A percentile compares a stretch with the other conserved stretches of the same genome.
phyloP scores from a whole-genome alignment of 2,113 vertebrate genomes.

The Dendropsophus ebraccatus region DNA sequence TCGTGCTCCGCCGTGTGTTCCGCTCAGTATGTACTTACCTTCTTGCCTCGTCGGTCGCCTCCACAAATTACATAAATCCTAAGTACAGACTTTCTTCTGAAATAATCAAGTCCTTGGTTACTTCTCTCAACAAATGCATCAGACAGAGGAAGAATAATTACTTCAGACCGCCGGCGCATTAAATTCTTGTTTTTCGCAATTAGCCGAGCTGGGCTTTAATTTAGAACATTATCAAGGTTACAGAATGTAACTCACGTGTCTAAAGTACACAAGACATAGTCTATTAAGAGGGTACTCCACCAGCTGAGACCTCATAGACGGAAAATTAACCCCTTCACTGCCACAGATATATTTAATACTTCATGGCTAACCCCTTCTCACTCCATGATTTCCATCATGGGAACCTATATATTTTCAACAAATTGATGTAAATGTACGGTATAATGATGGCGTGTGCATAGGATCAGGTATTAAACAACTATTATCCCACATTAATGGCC shows the following conservation, averaged over 20 bases:
- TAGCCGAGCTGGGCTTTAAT: background rate
- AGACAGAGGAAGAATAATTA: constrained; percentile 1
- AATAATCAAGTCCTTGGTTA: constrained; percentile 20
- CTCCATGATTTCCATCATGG: too few species aligned
- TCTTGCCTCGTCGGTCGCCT: background rate
- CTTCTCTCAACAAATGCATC: background rate
- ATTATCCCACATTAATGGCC: too few species aligned
- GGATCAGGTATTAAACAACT: too few species aligned
- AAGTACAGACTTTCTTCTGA: constrained; percentile 4
- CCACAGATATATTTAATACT: too few species aligned
- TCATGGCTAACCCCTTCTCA: too few species aligned
- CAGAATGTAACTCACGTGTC: background rate
- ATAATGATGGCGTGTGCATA: too few species aligned
- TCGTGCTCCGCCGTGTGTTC: background rate
- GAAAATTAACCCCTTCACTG: too few species aligned
- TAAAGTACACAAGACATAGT: background rate
- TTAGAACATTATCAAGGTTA: background rate
- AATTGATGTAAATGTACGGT: too few species aligned
- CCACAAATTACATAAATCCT: constrained; percentile 20
- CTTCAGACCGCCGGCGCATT: background rate
- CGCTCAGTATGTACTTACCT: background rate
- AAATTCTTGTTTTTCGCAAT: background rate
- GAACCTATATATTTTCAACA: too few species aligned
- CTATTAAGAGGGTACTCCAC: background rate
- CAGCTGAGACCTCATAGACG: background rate